phyloP scores from a whole-genome alignment of 1,140 invertebrate species.

The Drosophila murphyi region DNA sequence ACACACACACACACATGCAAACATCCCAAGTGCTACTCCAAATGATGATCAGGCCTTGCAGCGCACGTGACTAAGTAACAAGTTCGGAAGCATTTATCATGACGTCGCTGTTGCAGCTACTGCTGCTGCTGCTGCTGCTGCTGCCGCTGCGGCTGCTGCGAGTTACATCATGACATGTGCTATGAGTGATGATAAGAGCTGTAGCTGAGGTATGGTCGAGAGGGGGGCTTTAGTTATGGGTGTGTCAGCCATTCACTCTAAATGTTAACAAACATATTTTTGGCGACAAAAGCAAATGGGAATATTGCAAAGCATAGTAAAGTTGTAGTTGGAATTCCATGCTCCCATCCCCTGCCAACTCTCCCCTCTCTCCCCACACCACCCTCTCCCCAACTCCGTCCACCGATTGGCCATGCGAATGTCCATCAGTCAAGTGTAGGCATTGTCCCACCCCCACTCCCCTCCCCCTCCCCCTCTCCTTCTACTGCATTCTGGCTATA shows the following conservation, averaged over 20 bases:
- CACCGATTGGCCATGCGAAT: slow-evolving; percentile 4
- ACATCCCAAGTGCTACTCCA: not conserved
- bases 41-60: slow-evolving; percentile 32
- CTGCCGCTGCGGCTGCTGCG: slow-evolving; percentile 10
- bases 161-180: slow-evolving; percentile 8
- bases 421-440: slow-evolving; percentile 57
- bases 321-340: not conserved
- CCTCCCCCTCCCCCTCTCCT: not conserved
- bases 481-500: not conserved
- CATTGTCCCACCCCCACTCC: not conserved
- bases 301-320: slow-evolving; percentile 35
- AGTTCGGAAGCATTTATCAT: slow-evolving; percentile 67
- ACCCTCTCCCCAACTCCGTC: not conserved
- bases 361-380: no score
- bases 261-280: slow-evolving; percentile 76
- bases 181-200: not conserved
- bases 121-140: slow-evolving; percentile 24
- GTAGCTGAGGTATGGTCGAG: not conserved
- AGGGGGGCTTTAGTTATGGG: not conserved
- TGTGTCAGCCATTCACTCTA: slow-evolving; percentile 7
- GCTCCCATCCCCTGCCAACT: no score
- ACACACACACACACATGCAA: not conserved
- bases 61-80: slow-evolving; percentile 54
- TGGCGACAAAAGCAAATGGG: slow-evolving; percentile 70
- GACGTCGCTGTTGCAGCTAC: slow-evolving; percentile 34